Evolutionary conservation across 2,888 invertebrate species (phyloP).

Genomic region (Hofmannophila pseudospretella): DNA sequence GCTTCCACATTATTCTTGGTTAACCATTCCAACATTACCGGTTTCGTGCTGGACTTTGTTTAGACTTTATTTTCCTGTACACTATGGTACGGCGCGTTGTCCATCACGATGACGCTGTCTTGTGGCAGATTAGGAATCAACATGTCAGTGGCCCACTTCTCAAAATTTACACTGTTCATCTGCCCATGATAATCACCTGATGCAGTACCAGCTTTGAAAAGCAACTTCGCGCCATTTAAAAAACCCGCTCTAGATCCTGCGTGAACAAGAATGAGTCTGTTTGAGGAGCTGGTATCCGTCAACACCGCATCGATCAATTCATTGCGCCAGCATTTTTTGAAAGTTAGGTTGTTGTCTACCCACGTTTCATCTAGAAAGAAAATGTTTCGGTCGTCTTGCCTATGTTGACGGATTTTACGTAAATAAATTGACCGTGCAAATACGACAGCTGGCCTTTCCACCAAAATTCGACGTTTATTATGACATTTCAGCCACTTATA

Average conservation of each 20-base stretch:
- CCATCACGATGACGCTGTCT: conserved; percentile 6
- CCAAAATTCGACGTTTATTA: conserved; percentile 7
- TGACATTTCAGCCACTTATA: conserved; percentile 16
- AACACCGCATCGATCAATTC: background rate
- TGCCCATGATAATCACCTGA: conserved; percentile 7
- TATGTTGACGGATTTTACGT: conserved; percentile 10
- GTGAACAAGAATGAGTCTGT: conserved; percentile 4
- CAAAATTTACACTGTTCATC: conserved; percentile 14
- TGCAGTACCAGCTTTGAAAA: conserved; percentile 3
- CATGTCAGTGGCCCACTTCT: conserved; percentile 13
- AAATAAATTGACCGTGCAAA: conserved; percentile 10
- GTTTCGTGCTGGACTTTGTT: conserved; percentile 12
- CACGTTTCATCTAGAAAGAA: conserved; percentile 13
- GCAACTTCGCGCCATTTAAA: conserved; percentile 7
- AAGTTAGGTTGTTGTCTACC: conserved; percentile 8
- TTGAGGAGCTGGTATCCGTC: background rate
- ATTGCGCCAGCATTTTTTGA: conserved; percentile 5
- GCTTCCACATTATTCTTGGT: conserved; percentile 12
- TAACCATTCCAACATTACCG: conserved; percentile 15
- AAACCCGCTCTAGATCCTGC: conserved; percentile 7
- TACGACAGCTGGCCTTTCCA: conserved; percentile 11
- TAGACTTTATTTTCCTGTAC: conserved; percentile 12
- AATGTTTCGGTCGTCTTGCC: conserved; percentile 11
- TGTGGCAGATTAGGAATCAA: conserved; percentile 15
- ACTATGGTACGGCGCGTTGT: conserved; percentile 13